Percentiles rank a stretch among this genome's conserved stretches.
phyloP scores from a whole-genome alignment of 2,113 vertebrate species.

The Xiphias gladius region DNA sequence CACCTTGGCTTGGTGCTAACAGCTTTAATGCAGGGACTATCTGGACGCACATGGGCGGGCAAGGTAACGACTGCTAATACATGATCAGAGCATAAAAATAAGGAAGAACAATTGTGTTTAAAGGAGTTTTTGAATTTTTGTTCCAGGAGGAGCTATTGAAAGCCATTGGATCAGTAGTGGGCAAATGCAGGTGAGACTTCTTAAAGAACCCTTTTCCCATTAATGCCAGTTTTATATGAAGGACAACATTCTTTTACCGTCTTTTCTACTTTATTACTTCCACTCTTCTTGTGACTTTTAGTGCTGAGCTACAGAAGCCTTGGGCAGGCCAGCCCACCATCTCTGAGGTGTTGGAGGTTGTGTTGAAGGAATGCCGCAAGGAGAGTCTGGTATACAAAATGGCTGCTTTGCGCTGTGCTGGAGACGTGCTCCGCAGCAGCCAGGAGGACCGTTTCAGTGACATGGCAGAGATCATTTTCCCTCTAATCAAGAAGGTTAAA shows the following conservation, averaged over 20 bases:
- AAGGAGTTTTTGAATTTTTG: background rate
- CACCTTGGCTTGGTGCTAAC: constrained; percentile 93
- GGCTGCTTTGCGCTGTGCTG: constrained; percentile 89
- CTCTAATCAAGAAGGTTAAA: constrained; percentile 94
- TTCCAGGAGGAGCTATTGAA: constrained; percentile 95
- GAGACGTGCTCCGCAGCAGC: constrained; percentile 89
- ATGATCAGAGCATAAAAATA: background rate
- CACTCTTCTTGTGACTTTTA: constrained; percentile 36
- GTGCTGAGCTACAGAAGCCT: constrained; percentile 88
- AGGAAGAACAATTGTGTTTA: background rate
- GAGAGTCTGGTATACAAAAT: constrained; percentile 94
- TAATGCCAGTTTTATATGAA: background rate
- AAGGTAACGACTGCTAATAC: constrained; percentile 86
- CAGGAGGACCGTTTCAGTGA: constrained; percentile 92
- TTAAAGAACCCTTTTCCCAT: background rate
- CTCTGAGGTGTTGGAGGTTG: constrained; percentile 87
- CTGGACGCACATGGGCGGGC: constrained; percentile 95
- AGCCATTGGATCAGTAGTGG: constrained; percentile 92
- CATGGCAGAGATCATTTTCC: constrained; percentile 90
- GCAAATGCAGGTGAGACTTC: constrained; percentile 88
- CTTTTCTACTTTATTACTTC: background rate
- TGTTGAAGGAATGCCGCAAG: constrained; percentile 94
- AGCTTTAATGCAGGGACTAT: constrained; percentile 91
- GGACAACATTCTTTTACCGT: background rate
- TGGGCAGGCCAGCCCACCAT: constrained; percentile 88